Evolutionary conservation across 2,888 invertebrate genomes (phyloP).

Genomic region (Galerucella pusilla): DNA sequence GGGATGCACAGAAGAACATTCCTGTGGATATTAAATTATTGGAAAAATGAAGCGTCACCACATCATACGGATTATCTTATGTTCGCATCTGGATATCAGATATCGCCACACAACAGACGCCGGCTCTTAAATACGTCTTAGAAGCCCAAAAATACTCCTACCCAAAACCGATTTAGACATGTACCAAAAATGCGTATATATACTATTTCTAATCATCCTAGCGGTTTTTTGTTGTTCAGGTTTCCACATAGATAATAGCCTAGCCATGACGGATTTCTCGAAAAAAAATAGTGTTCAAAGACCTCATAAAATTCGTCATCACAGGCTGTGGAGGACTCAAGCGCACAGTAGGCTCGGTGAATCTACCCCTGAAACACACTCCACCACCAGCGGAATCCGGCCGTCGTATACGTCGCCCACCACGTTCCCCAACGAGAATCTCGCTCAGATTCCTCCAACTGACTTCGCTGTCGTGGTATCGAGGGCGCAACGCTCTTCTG

Average conservation of each 20-base stretch:
- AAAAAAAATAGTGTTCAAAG: conserved; percentile 53
- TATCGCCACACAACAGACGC: conserved; percentile 54
- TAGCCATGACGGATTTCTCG: conserved; percentile 60
- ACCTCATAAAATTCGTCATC: conserved; percentile 53
- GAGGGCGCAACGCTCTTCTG: conserved; percentile 41
- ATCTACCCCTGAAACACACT: no score
- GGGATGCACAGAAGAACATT: conserved; percentile 29
- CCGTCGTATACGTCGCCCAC: conserved; percentile 19
- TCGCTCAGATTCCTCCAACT: conserved; percentile 51
- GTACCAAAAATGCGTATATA: conserved; percentile 66
- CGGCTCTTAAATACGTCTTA: conserved; percentile 54
- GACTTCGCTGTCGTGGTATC: conserved; percentile 40
- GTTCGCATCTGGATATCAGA: conserved; percentile 59
- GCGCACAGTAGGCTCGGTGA: conserved; percentile 33
- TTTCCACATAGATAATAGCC: conserved; percentile 64
- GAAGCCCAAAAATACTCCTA: conserved; percentile 18
- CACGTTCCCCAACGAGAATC: conserved; percentile 45
- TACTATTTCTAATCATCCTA: conserved; percentile 64
- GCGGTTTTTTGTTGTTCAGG: conserved; percentile 64
- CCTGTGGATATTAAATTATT: conserved; percentile 35
- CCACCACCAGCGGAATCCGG: no score
- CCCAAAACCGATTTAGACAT: conserved; percentile 58
- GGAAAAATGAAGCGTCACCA: conserved; percentile 60
- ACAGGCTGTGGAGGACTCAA: conserved; percentile 51
- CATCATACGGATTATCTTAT: conserved; percentile 54